Evolutionary conservation across 2,113 vertebrate genomes (phyloP).

Genomic region (Seriola quinqueradiata): DNA sequence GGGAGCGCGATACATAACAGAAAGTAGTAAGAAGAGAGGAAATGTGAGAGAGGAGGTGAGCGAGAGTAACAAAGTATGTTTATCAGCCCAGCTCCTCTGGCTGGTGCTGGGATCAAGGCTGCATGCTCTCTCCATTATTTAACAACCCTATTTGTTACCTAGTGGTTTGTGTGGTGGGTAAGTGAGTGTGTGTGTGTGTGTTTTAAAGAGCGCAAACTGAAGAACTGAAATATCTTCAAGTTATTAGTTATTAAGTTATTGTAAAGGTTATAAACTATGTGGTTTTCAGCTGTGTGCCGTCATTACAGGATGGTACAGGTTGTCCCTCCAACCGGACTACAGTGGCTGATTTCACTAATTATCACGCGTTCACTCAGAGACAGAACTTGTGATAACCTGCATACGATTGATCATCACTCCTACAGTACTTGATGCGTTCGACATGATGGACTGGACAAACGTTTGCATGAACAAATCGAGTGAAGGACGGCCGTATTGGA

Average conservation of each 20-base stretch:
- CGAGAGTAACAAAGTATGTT: slow-evolving; percentile 49
- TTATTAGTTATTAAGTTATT: not conserved
- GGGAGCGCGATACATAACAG: slow-evolving; percentile 46
- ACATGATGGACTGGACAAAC: slow-evolving; percentile 10
- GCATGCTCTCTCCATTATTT: slow-evolving; percentile 66
- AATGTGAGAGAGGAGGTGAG: slow-evolving; percentile 21
- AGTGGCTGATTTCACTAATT: not conserved
- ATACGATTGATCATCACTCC: not conserved
- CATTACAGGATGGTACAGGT: not conserved
- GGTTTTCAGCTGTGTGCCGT: not conserved
- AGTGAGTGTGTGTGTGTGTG: slow-evolving; percentile 8
- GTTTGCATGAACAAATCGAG: not conserved
- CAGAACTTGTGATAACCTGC: not conserved
- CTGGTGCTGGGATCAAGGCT: slow-evolving; percentile 57
- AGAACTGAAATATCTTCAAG: slow-evolving; percentile 7
- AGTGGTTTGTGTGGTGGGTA: slow-evolving; percentile 30
- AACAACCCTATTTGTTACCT: slow-evolving; percentile 59
- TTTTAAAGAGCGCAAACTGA: slow-evolving; percentile 3
- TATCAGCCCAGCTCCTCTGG: slow-evolving; percentile 57
- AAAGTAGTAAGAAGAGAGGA: slow-evolving; percentile 30
- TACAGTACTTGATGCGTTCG: not conserved
- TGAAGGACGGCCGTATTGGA: too few species aligned
- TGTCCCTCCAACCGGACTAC: not conserved
- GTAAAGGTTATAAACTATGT: not conserved
- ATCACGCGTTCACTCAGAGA: not conserved